Percentiles rank a stretch among this genome's conserved stretches.
phyloP scores from a whole-genome alignment of 2,888 invertebrate genomes.

The Brachypterus glaber region DNA sequence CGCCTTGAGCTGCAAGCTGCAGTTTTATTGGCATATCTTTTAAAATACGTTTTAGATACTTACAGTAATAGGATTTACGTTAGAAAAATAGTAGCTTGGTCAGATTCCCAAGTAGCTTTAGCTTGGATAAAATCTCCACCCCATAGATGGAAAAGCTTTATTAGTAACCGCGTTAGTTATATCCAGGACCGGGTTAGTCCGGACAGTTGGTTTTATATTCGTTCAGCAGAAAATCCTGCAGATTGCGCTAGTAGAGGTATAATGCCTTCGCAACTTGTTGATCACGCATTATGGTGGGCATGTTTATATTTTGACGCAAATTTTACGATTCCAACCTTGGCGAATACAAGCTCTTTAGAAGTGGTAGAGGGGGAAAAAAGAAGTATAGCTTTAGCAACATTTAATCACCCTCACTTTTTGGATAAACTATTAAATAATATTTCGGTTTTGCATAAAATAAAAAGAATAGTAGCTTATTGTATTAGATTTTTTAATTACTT shows the following conservation, averaged over 20 bases:
- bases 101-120: constrained; percentile 11
- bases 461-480: background rate
- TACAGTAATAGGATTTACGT: background rate
- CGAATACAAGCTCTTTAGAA: background rate
- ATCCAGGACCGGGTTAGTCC: constrained; percentile 7
- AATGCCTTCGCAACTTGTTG: background rate
- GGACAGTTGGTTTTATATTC: background rate
- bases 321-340: background rate
- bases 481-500: background rate
- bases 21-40: constrained; percentile 6
- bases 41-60: constrained; percentile 1
- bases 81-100: constrained; percentile 10
- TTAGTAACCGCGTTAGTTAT: too few relatives aligned
- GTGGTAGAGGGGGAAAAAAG: too few relatives aligned
- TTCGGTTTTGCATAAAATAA: too few relatives aligned
- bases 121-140: constrained; percentile 13
- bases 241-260: constrained; percentile 9
- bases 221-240: constrained; percentile 5
- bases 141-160: too few relatives aligned
- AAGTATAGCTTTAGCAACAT: too few relatives aligned
- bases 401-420: too few relatives aligned
- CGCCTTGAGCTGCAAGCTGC: constrained; percentile 12
- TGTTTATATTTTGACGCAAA: too few relatives aligned
- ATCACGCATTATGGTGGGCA: constrained; percentile 1
- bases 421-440: too few relatives aligned